Percentiles rank a stretch among this genome's conserved stretches.
These are phyloP conservation scores for Sebastes kiyomatsui DNA, from an alignment of 2,797 vertebrate genomes.

Conservation along the genomic window DNA sequence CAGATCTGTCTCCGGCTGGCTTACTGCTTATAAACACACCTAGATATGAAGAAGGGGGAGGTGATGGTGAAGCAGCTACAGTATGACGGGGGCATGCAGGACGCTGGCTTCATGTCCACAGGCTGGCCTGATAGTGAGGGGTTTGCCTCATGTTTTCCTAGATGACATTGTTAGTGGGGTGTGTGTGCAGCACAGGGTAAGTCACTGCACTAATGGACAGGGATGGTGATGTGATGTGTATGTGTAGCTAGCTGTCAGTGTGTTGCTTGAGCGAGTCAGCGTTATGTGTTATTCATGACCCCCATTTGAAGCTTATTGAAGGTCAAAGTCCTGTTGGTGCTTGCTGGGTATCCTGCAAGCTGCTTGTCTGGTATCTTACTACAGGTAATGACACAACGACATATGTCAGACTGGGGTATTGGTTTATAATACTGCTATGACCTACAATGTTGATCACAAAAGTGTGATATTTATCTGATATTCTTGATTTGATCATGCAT, in stretches of 20 bases:
- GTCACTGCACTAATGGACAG: slow-evolving; percentile 40
- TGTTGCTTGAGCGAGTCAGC: slow-evolving; percentile 40
- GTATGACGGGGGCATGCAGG: slow-evolving; percentile 31
- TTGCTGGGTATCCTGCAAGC: slow-evolving; percentile 19
- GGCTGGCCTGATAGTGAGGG: slow-evolving; percentile 22
- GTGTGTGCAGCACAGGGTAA: background rate
- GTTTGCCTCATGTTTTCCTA: slow-evolving; percentile 28
- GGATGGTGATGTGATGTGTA: slow-evolving; percentile 18
- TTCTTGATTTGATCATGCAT: background rate
- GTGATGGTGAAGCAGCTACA: slow-evolving; percentile 43
- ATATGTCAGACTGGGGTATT: background rate
- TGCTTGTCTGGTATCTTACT: slow-evolving; percentile 6
- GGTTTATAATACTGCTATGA: background rate
- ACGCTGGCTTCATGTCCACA: slow-evolving; percentile 22
- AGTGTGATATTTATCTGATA: background rate
- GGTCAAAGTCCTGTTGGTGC: slow-evolving; percentile 48
- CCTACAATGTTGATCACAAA: background rate
- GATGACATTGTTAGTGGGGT: slow-evolving; percentile 31
- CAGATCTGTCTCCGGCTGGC: slow-evolving; percentile 65
- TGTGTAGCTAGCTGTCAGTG: slow-evolving; percentile 5
- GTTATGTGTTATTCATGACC: slow-evolving; percentile 66
- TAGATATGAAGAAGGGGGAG: slow-evolving; percentile 47
- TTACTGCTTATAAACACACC: slow-evolving; percentile 65
- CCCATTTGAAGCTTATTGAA: slow-evolving; percentile 51
- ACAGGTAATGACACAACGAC: background rate